A percentile compares a stretch with the other conserved stretches of the same genome.
Conservation (phyloP, 2,113 vertebrate species). For the Artemisiospiza belli region DNA sequence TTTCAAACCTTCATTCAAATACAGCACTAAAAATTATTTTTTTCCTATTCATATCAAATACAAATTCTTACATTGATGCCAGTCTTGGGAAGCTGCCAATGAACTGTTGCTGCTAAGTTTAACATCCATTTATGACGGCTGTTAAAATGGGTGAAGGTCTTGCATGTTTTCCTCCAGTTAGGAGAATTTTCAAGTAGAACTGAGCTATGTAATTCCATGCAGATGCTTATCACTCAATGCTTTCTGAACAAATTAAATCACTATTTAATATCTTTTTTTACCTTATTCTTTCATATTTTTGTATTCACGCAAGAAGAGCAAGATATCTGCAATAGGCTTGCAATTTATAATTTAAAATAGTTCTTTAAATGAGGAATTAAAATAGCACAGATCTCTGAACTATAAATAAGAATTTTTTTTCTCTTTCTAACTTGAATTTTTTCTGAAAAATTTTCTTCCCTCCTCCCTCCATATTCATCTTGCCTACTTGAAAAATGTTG, state of each 20-base stretch:
- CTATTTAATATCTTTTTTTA: background rate
- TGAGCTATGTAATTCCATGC: background rate
- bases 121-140: background rate
- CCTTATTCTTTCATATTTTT: background rate
- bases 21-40: background rate
- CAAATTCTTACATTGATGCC: conserved; percentile 5
- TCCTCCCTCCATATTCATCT: background rate
- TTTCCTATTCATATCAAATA: background rate
- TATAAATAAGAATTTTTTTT: background rate
- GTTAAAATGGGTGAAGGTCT: conserved; percentile 15
- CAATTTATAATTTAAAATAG: background rate
- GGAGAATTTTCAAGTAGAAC: background rate
- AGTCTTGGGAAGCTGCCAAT: conserved; percentile 37
- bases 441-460: background rate
- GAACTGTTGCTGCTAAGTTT: conserved; percentile 21
- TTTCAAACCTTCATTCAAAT: background rate
- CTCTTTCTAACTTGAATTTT: background rate
- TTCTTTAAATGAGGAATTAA: background rate
- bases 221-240: background rate
- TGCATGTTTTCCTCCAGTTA: conserved; percentile 26
- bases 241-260: background rate
- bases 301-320: background rate
- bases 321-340: background rate
- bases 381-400: background rate
- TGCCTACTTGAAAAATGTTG: background rate